phyloP scores from a whole-genome alignment of 2,113 vertebrate species.

The Sprattus sprattus region DNA sequence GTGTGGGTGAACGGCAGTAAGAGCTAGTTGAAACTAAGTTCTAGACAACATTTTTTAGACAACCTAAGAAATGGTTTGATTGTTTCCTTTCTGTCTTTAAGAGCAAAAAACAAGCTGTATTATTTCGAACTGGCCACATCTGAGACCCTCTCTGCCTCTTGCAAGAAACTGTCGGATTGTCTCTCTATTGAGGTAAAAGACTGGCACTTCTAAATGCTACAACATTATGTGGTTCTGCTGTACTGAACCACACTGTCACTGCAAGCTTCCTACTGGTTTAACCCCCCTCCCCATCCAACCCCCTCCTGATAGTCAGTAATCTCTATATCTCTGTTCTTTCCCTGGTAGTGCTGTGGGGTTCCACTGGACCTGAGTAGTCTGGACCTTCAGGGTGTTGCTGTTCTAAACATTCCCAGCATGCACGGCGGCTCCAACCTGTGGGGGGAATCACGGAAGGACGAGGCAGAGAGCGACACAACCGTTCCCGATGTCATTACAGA shows the following conservation, averaged over 20 bases:
- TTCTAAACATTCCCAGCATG: conserved; percentile 94
- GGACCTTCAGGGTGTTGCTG: conserved; percentile 80
- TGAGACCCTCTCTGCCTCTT: conserved; percentile 88
- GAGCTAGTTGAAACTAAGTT: neutral
- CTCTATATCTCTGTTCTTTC: neutral
- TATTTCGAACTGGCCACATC: conserved; percentile 93
- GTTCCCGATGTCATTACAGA: conserved; percentile 77
- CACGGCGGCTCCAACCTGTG: conserved; percentile 93
- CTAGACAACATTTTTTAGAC: neutral
- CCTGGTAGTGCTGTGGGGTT: conserved; percentile 78
- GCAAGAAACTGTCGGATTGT: conserved; percentile 83
- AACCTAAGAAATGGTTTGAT: conserved; percentile 31
- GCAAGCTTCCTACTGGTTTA: neutral
- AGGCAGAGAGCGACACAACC: conserved; percentile 52
- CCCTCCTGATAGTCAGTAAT: too few relatives aligned
- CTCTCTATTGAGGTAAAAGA: conserved; percentile 76
- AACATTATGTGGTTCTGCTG: neutral
- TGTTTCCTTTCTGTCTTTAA: conserved; percentile 29
- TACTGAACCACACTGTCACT: neutral
- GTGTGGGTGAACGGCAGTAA: neutral
- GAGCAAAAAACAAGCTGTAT: conserved; percentile 94
- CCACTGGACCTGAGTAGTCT: conserved; percentile 75
- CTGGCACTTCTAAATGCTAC: neutral
- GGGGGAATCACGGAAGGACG: conserved; percentile 81
- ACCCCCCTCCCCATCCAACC: too few relatives aligned